Evolutionary conservation across 2,797 vertebrate species (phyloP).

Genomic region (Smutsia temminckii): DNA sequence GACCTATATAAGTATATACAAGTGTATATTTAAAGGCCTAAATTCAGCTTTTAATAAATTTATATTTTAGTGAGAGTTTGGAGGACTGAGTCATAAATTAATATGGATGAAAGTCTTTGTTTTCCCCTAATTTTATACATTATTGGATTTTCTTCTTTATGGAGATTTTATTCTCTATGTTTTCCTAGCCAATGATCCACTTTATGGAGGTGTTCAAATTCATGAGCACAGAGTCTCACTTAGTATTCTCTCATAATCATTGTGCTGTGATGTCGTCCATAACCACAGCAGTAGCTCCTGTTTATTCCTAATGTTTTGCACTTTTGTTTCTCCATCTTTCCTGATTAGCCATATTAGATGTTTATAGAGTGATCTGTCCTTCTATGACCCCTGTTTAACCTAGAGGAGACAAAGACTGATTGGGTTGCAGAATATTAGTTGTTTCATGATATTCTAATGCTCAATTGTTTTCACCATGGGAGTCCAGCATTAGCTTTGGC

Average conservation of each 20-base stretch:
- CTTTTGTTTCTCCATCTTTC: conserved; percentile 17
- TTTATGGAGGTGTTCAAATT: conserved; percentile 39
- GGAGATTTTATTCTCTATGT: conserved; percentile 15
- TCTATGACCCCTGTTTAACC: background rate
- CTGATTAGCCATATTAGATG: conserved; percentile 29
- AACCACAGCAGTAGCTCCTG: background rate
- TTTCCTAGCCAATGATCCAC: conserved; percentile 23
- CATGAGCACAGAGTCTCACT: background rate
- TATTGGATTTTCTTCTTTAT: background rate
- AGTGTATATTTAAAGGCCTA: background rate
- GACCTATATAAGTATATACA: background rate
- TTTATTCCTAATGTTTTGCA: background rate
- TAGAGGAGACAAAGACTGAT: background rate
- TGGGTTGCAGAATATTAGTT: background rate
- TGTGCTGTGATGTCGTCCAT: background rate
- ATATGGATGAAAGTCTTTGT: background rate
- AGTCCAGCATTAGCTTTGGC: background rate
- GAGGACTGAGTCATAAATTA: background rate
- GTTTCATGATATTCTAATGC: background rate
- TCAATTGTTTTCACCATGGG: background rate
- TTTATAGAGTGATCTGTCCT: background rate
- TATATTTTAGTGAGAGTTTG: background rate
- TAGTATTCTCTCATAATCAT: background rate
- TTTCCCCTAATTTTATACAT: background rate
- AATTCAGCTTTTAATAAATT: conserved; percentile 11